Evolutionary conservation across 2,113 vertebrate species (phyloP).

Genomic region (Mesocricetus auratus): DNA sequence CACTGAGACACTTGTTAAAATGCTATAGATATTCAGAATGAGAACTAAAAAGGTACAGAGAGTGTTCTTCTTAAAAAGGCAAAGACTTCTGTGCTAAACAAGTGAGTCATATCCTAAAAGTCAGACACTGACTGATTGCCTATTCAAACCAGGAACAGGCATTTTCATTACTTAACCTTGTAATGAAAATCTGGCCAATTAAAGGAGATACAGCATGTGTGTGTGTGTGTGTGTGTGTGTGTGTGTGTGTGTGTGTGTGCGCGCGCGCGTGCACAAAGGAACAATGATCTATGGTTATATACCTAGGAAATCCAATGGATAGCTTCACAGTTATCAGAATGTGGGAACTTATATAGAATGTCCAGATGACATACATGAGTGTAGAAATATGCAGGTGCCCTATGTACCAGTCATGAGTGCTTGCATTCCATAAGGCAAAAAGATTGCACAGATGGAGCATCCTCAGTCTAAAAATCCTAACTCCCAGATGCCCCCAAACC

Average conservation of each 20-base stretch:
- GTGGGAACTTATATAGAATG: background rate
- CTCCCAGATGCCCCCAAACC: background rate
- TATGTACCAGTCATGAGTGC: background rate
- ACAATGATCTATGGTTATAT: background rate
- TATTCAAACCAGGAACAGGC: background rate
- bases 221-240: too few relatives aligned
- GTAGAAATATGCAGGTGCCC: background rate
- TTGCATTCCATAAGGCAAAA: background rate
- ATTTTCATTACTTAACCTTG: constrained; percentile 15
- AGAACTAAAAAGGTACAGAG: constrained; percentile 20
- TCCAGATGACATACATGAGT: background rate
- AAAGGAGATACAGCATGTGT: background rate
- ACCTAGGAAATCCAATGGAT: constrained; percentile 23
- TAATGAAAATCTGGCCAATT: constrained; percentile 30
- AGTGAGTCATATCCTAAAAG: constrained; percentile 16
- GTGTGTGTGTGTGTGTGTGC: too few relatives aligned
- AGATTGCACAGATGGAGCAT: background rate
- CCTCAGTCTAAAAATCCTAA: background rate
- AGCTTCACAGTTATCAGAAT: background rate
- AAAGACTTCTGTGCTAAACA: constrained; percentile 45
- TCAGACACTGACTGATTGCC: background rate
- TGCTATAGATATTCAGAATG: background rate
- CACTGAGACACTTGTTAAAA: constrained; percentile 23
- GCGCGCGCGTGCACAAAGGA: too few relatives aligned
- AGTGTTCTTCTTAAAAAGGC: background rate